These are phyloP conservation scores for Perithous albicinctus DNA, from an alignment of 2,888 invertebrate species.

Conservation along the genomic window DNA sequence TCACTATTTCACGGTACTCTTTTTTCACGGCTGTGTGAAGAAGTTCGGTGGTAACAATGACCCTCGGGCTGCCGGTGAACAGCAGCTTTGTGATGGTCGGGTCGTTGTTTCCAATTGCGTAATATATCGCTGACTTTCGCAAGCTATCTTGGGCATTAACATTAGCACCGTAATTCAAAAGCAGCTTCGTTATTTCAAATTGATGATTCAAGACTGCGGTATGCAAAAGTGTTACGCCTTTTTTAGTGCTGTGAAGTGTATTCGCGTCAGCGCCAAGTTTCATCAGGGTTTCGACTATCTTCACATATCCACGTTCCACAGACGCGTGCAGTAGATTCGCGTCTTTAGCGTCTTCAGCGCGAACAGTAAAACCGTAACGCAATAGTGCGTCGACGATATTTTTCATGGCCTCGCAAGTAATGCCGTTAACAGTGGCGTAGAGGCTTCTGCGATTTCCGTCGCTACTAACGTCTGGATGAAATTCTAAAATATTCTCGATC, in stretches of 20 bases:
- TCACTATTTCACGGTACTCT: background rate
- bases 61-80: background rate
- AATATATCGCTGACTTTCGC: background rate
- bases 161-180: constrained; percentile 28
- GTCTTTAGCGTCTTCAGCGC: constrained; percentile 22
- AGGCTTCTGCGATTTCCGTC: background rate
- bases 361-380: constrained; percentile 1
- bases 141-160: background rate
- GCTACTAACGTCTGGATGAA: background rate
- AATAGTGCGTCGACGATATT: constrained; percentile 29
- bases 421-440: background rate
- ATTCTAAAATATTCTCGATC: constrained; percentile 16
- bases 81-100: background rate
- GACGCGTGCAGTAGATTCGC: constrained; percentile 20
- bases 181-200: constrained; percentile 1
- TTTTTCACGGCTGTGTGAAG: background rate
- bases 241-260: background rate
- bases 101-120: constrained; percentile 11
- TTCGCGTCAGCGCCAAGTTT: constrained; percentile 8
- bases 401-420: background rate
- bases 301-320: constrained; percentile 10
- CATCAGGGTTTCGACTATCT: constrained; percentile 25
- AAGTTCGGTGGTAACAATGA: background rate
- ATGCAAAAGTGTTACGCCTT: constrained; percentile 32
- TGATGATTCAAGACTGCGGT: constrained; percentile 22